phyloP scores from a whole-genome alignment of 2,797 vertebrate genomes.

The Acanthis flammea region DNA sequence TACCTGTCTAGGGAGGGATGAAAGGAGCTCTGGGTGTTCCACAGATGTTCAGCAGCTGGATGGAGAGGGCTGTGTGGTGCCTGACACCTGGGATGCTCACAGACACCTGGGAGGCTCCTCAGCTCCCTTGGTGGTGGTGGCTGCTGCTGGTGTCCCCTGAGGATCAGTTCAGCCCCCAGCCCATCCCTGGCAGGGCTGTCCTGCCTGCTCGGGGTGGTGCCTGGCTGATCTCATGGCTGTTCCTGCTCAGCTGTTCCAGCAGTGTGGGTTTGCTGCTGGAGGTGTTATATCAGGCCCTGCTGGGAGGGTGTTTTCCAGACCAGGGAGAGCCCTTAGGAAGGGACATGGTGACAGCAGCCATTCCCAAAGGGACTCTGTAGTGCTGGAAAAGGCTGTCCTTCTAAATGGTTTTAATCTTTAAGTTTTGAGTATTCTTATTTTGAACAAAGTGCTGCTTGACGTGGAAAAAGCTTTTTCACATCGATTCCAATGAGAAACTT shows the following conservation, averaged over 20 bases:
- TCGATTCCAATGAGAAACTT: neutral
- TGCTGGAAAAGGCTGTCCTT: neutral
- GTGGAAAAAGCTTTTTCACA: neutral
- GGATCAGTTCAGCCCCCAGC: neutral
- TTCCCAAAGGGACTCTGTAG: neutral
- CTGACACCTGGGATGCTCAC: neutral
- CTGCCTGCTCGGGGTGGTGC: neutral
- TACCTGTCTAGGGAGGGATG: neutral
- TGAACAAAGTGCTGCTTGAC: neutral
- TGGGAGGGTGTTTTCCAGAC: neutral
- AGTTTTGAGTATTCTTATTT: neutral
- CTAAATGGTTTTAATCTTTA: rapidly evolving
- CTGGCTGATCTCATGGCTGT: neutral
- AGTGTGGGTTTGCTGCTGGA: rapidly evolving
- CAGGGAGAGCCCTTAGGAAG: neutral
- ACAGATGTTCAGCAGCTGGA: neutral
- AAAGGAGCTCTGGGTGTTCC: neutral
- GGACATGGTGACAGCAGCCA: neutral
- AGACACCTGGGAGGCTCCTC: neutral
- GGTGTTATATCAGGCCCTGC: neutral
- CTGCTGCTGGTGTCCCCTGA: rapidly evolving
- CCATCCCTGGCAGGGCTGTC: neutral
- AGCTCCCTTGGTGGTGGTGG: neutral
- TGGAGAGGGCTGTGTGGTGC: neutral
- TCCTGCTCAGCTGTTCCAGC: neutral